These are phyloP conservation scores for Drosophila repleta DNA, from an alignment of 1,140 invertebrate species.

Conservation along the genomic window DNA sequence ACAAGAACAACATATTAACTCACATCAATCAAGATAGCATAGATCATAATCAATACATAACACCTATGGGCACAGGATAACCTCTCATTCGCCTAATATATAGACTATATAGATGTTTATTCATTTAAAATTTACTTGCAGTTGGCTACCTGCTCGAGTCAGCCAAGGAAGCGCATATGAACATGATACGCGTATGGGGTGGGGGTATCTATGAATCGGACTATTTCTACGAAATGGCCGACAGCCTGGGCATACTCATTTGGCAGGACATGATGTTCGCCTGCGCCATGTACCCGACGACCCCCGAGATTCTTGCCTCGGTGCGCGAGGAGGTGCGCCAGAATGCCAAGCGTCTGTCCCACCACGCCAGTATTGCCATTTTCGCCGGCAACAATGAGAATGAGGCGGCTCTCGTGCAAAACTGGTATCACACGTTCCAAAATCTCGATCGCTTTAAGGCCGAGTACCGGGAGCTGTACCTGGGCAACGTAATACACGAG, in stretches of 20 bases:
- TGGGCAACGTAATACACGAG: slow-evolving; percentile 89
- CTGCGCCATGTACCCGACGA: slow-evolving; percentile 96
- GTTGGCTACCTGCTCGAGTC: slow-evolving; percentile 88
- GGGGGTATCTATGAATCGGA: slow-evolving; percentile 98
- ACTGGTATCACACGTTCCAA: slow-evolving; percentile 91
- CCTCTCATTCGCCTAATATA: no score
- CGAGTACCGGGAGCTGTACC: slow-evolving; percentile 95
- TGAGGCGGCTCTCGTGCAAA: slow-evolving; percentile 93
- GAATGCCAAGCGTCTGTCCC: slow-evolving; percentile 92
- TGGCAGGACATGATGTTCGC: slow-evolving; percentile 99
- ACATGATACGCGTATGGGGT: slow-evolving; percentile 98
- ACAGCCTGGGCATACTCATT: slow-evolving; percentile 92
- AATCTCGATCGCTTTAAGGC: slow-evolving; percentile 87
- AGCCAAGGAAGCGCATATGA: slow-evolving; percentile 93
- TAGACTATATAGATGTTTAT: no score
- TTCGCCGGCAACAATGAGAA: slow-evolving; percentile 99
- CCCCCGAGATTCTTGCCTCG: slow-evolving; percentile 88
- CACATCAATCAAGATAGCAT: no score
- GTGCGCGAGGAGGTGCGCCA: slow-evolving; percentile 92
- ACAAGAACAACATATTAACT: no score
- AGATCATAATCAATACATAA: no score
- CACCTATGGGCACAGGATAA: no score
- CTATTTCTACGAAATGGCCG: slow-evolving; percentile 94
- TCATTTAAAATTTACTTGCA: no score
- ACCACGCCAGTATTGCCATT: slow-evolving; percentile 94